Base-by-base conservation (phyloP, 2,113 vertebrate species). In the Zosterops borbonicus region DNA sequence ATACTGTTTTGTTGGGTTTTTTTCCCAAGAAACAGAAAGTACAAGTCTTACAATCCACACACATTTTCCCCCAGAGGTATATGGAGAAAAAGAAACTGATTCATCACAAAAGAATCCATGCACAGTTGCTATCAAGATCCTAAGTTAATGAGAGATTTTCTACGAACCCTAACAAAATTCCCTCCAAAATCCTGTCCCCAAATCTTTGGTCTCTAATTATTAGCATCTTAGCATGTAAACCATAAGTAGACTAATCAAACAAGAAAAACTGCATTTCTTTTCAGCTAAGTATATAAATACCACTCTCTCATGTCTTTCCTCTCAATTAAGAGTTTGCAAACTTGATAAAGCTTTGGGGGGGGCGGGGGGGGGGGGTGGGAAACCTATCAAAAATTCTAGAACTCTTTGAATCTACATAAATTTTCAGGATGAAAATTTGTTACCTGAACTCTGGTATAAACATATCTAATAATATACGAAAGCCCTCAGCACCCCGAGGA, bases 221-320 rank as follows among this genome's bases (percentile, higher is more conserved):
- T 50, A 76, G 64, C 85, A 76, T 86, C 80, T 89, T 71, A 95
- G 68, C 1, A 15, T 25, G 25, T 31, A 95, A 95, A 75, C 19
- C 8, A 0, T 75, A 87, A 91, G 62, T 9, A 90, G 85, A 88
- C 64, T 90, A 93, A 88, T 55, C 33, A 77, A 87, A 91, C 58
- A 91, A 86, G 70, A 85, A 90, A 90, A 93, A 52, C 35, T 56
- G 44, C 39, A 94, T 83, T 88, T 94, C 68, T 88, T 90, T 80
- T 28, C 69, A 83, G 87, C 52, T 94, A 75, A 92, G 86, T 63
- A 59, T 53, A 71, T 86, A 93, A 94, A 89, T 92, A 49, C 79
- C 3, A 1, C 20, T 86, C 50, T 62, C n/a, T 50, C 65, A 31
- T 62, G 33, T 29, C 70, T 3, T 94, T 77, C n/a, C 50, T 89